A percentile compares a stretch with the other conserved stretches of the same genome.
Conservation (phyloP, 2,797 vertebrate species). For the Sebastes glaucus region DNA sequence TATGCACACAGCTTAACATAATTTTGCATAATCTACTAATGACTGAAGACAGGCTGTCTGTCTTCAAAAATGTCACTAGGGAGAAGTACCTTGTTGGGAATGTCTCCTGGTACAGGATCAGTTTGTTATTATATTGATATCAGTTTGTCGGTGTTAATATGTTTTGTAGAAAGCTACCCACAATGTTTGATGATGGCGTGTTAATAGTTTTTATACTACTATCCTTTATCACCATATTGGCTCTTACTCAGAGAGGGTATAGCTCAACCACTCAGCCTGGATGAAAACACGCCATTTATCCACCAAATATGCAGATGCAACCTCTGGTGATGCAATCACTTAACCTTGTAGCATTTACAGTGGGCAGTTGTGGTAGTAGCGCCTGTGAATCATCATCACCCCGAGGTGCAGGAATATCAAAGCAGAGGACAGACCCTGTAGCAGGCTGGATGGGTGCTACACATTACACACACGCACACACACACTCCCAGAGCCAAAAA, state of each 20-base stretch:
- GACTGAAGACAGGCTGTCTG: neutral
- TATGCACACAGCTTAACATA: neutral
- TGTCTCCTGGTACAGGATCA: neutral
- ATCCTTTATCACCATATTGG: neutral
- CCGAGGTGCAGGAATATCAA: neutral
- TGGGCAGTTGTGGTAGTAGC: neutral
- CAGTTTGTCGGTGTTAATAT: neutral
- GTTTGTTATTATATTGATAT: neutral
- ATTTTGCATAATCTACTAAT: conserved; percentile 6
- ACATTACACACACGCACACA: neutral
- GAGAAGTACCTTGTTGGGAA: neutral
- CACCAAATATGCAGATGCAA: neutral
- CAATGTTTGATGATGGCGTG: neutral
- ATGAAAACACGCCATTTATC: neutral
- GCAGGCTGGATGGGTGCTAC: neutral
- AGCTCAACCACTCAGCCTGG: neutral
- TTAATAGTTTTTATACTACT: too few species aligned
- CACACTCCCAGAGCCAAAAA: neutral
- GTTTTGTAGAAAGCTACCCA: neutral
- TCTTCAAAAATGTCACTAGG: neutral
- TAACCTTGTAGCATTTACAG: neutral
- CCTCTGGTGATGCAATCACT: neutral
- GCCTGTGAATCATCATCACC: neutral
- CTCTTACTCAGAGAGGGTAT: neutral
- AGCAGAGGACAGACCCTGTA: neutral